Conservation (phyloP, 2,113 vertebrate genomes). For the Mobula birostris region DNA sequence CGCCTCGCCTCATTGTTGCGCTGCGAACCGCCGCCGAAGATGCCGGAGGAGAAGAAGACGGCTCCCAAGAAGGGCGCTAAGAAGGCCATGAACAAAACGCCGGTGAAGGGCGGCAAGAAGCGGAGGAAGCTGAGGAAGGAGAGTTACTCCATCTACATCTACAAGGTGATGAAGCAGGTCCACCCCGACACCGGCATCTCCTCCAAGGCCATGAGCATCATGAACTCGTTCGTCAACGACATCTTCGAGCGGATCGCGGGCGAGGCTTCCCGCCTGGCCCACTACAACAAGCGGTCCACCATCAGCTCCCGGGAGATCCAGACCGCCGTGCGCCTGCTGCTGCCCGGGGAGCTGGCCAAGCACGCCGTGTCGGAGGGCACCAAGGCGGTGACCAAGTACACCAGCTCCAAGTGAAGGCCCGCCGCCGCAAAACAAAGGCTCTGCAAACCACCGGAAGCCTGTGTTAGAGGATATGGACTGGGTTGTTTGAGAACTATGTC, state of each 20-base stretch:
- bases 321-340: background rate
- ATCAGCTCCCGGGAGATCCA: constrained; percentile 24
- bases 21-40: too few species aligned
- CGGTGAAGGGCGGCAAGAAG: constrained; percentile 27
- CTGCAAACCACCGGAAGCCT: too few species aligned
- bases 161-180: background rate
- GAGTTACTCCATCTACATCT: constrained; percentile 5
- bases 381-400: too few species aligned
- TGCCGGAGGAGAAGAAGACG: too few species aligned
- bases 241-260: background rate
- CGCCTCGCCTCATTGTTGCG: too few species aligned
- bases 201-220: too few species aligned
- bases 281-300: constrained; percentile 1
- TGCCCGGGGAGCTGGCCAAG: too few species aligned
- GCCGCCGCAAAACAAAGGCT: too few species aligned
- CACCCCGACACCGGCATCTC: background rate
- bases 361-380: too few species aligned
- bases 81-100: background rate
- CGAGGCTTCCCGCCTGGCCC: constrained; percentile 2
- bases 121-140: background rate
- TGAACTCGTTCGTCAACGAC: constrained; percentile 14
- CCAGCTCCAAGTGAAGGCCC: too few species aligned
- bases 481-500: too few species aligned
- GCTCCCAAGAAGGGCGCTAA: constrained; percentile 12
- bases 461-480: too few species aligned